Evolutionary conservation across 2,113 vertebrate species (phyloP).

Genomic region (Lucifuga dentata): DNA sequence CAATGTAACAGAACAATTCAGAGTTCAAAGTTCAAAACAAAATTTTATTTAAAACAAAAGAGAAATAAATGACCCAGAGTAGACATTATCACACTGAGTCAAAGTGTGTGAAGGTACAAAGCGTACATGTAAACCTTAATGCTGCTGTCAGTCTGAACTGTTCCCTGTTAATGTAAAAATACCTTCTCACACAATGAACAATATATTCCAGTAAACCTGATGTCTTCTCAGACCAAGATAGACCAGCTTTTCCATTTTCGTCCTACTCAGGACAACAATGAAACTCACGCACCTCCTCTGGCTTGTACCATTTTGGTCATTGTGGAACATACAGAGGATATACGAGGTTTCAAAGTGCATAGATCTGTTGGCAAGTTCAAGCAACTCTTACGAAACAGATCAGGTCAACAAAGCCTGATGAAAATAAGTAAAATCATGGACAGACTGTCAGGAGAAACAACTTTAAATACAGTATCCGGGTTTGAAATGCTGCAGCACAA

Average conservation of each 20-base stretch:
- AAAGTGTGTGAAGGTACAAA: conserved; percentile 33
- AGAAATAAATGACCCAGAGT: conserved; percentile 56
- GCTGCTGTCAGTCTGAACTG: conserved; percentile 12
- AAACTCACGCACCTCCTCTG: conserved; percentile 28
- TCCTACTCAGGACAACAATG: conserved; percentile 21
- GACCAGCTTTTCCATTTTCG: conserved; percentile 2
- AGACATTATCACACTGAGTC: conserved; percentile 35
- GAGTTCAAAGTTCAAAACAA: conserved; percentile 59
- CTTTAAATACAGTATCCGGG: too few species aligned
- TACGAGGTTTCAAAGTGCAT: conserved; percentile 67
- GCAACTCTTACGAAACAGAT: conserved; percentile 9
- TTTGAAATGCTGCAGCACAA: too few species aligned
- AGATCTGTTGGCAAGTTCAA: conserved; percentile 58
- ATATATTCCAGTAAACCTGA: conserved; percentile 10
- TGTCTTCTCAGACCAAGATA: conserved; percentile 21
- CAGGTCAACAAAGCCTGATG: neutral
- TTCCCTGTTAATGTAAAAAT: conserved; percentile 28
- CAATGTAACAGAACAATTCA: too few species aligned
- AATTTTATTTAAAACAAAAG: conserved; percentile 68
- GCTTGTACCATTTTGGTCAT: conserved; percentile 24
- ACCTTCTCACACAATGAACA: conserved; percentile 16
- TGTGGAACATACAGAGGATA: conserved; percentile 40
- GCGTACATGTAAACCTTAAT: conserved; percentile 40
- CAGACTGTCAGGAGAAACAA: neutral
- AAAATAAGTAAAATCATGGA: neutral